Base-by-base conservation (phyloP, 2,113 vertebrate genomes). In the Pomatorhinus ruficollis region DNA sequence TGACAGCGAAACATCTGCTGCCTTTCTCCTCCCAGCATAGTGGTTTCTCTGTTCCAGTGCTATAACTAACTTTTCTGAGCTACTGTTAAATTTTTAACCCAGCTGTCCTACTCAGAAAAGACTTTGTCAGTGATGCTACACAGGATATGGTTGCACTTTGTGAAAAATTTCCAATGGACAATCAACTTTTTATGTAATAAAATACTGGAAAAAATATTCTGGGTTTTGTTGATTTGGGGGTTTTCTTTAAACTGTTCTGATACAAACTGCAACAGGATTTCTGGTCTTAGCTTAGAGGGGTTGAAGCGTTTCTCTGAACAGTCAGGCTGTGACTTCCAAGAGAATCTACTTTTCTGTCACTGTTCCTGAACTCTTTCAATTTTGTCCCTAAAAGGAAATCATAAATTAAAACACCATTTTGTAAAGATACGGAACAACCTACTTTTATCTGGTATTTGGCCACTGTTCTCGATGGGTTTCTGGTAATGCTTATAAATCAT, bases 161-260 rank as follows among this genome's bases (percentile, higher is more conserved):
- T 65, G 47, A 89, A 81, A 33, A 54, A 82, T 47, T 94, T 95
- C 37, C 42, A 47, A 56, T 74, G 47, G 93, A 96, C 87, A 95
- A 90, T 95, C 77, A 92, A 59, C 42, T 63, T 91, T 90, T 93
- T 87, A 75, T 61, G 28, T 88, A 89, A 91, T 91, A 94, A 96
- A 96, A 94, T 61, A 53, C 3, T 37, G 25, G 25, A 80, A 74
- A 44, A n/a, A 87, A 14, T 68, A 31, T 12, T 35, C 39, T 65
- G 53, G 30, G 11, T 4, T 65, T 56, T 30, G 35, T 47, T 59
- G 25, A 39, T 66, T 24, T 11, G 9, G 28, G 17, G 0, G 16
- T 33, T 40, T 42, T 31, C 28, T 45, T 70, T 24, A 16, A 87
- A 23, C 33, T 57, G 14, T 39, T 75, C 9, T 1, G 35, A 31